phyloP scores from a whole-genome alignment of 2,797 vertebrate genomes.

The Champsocephalus gunnari region DNA sequence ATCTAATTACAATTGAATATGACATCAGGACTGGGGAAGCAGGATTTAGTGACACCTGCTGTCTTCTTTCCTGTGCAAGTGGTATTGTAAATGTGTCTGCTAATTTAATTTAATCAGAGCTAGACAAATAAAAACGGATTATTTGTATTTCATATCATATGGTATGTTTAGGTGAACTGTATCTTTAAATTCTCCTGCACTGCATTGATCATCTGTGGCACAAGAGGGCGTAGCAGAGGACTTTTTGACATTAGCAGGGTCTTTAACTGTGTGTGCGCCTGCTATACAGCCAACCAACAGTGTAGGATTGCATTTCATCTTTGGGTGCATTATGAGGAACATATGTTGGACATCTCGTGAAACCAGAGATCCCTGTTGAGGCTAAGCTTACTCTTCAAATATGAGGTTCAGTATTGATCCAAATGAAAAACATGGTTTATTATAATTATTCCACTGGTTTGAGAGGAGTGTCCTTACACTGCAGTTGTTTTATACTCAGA shows the following conservation, averaged over 20 bases:
- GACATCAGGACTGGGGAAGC: not conserved
- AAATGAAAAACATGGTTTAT: not conserved
- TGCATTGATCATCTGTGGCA: conserved; percentile 19
- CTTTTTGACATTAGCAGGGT: not conserved
- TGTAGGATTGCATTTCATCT: not conserved
- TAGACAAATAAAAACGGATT: not conserved
- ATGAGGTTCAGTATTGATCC: not conserved
- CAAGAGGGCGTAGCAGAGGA: conserved; percentile 33
- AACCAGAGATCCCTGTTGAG: conserved; percentile 4
- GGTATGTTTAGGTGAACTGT: conserved; percentile 8
- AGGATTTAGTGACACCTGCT: too few relatives aligned
- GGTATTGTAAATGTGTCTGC: not conserved
- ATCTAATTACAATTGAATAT: not conserved
- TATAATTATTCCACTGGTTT: not conserved
- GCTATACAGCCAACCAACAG: not conserved
- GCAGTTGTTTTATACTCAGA: not conserved
- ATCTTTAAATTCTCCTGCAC: conserved; percentile 16
- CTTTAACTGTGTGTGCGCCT: not conserved
- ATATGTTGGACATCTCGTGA: not conserved
- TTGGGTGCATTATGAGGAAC: conserved; percentile 7
- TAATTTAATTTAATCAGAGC: not conserved
- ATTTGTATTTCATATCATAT: not conserved
- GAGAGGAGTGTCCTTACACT: not conserved
- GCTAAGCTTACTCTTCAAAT: not conserved
- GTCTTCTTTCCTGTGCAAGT: not conserved